A percentile compares a stretch with the other conserved stretches of the same genome.
Conservation (phyloP, 2,888 invertebrate genomes). For the Brenthis daphne region DNA sequence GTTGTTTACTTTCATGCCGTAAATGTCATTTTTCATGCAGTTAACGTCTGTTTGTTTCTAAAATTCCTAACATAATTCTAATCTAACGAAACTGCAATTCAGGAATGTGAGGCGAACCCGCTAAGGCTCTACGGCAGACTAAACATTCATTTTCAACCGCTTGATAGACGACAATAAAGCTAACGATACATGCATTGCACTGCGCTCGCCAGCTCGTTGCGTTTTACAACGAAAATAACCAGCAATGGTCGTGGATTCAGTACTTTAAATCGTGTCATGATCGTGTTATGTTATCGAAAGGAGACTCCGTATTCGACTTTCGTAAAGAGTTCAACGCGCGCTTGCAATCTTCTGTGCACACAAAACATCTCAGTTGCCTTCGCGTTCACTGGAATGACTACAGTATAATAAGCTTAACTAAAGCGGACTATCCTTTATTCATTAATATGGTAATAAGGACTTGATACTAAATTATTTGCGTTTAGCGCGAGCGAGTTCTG, state of each 20-base stretch:
- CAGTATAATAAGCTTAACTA: background rate
- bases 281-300: slow-evolving; percentile 12
- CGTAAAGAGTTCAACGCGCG: slow-evolving; percentile 76
- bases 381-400: background rate
- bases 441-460: too few relatives aligned
- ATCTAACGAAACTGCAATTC: slow-evolving; percentile 19
- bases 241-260: slow-evolving; percentile 11
- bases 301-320: slow-evolving; percentile 49
- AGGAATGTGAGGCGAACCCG: slow-evolving; percentile 37
- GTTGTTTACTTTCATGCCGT: too few relatives aligned
- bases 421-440: too few relatives aligned
- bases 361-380: background rate
- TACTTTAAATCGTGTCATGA: slow-evolving; percentile 2
- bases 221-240: background rate
- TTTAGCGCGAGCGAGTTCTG: too few relatives aligned
- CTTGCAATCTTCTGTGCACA: slow-evolving; percentile 35
- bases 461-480: too few relatives aligned
- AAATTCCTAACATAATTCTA: too few relatives aligned
- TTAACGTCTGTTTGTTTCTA: too few relatives aligned
- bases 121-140: slow-evolving; percentile 25
- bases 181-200: background rate
- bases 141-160: too few relatives aligned
- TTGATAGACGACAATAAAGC: slow-evolving; percentile 24
- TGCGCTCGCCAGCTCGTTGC: background rate
- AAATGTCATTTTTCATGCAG: too few relatives aligned